These are phyloP conservation scores for Anagrus nilaparvatae DNA, from an alignment of 1,140 invertebrate genomes.

Conservation along the genomic window DNA sequence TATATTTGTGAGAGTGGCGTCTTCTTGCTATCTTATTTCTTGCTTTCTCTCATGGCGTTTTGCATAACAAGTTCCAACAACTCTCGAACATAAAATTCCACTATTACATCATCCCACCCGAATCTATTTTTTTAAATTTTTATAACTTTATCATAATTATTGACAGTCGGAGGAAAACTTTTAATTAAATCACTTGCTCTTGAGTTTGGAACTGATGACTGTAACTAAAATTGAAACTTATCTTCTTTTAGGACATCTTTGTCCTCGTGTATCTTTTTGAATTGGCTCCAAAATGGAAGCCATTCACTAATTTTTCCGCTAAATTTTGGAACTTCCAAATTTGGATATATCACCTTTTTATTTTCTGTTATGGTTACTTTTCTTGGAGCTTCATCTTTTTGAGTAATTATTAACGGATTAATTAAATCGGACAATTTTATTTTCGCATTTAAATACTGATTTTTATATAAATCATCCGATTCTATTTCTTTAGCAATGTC, in stretches of 20 bases:
- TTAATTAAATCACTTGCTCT: constrained; percentile 13
- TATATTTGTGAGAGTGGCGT: constrained; percentile 17
- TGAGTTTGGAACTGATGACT: constrained; percentile 11
- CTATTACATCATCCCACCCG: constrained; percentile 19
- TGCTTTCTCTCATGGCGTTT: constrained; percentile 11
- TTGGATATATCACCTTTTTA: constrained; percentile 19
- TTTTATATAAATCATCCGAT: too few relatives aligned
- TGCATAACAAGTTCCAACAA: constrained; percentile 18
- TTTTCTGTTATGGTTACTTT: too few relatives aligned
- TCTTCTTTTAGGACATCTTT: constrained; percentile 17
- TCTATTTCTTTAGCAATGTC: too few relatives aligned
- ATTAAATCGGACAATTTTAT: too few relatives aligned
- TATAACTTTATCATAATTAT: constrained; percentile 16
- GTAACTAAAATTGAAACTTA: constrained; percentile 24
- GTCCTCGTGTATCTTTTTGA: constrained; percentile 31
- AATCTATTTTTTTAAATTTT: constrained; percentile 14
- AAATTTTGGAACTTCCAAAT: constrained; percentile 27
- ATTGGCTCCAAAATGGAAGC: constrained; percentile 32
- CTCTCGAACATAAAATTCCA: constrained; percentile 24
- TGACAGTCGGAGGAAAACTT: constrained; percentile 11
- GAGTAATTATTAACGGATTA: too few relatives aligned
- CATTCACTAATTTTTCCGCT: constrained; percentile 28
- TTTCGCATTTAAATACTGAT: too few relatives aligned
- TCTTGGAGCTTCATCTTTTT: too few relatives aligned
- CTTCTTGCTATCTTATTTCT: constrained; percentile 3